Percentiles rank a stretch among this genome's conserved stretches.
These are phyloP conservation scores for Apodemia zela DNA, from an alignment of 2,888 invertebrate genomes.

Conservation along the genomic window DNA sequence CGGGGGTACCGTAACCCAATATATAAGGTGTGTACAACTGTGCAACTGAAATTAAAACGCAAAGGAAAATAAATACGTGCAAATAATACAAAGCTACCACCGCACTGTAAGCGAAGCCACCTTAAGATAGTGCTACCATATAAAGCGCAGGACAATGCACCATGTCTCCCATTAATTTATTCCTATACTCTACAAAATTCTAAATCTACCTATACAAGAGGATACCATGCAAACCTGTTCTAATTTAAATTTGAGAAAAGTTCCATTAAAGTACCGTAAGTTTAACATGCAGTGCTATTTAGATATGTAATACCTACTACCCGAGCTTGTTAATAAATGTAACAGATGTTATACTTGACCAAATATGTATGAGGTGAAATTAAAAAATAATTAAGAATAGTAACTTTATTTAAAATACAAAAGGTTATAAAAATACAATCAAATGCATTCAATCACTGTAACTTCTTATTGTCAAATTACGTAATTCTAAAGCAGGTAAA, in stretches of 20 bases:
- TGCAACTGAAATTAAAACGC: conserved; percentile 78
- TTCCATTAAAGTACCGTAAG: conserved; percentile 36
- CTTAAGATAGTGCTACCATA: conserved; percentile 53
- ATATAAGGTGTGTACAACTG: conserved; percentile 79
- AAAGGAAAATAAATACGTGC: conserved; percentile 77
- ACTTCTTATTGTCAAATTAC: conserved; percentile 58
- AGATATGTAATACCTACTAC: conserved; percentile 23
- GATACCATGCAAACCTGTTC: conserved; percentile 19
- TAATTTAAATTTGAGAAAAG: conserved; percentile 24
- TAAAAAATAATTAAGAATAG: conserved; percentile 68
- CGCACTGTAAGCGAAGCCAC: conserved; percentile 69
- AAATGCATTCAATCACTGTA: conserved; percentile 77
- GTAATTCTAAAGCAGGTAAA: conserved; percentile 50
- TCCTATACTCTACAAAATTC: conserved; percentile 43
- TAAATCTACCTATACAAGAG: conserved; percentile 31
- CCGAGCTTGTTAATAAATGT: conserved; percentile 21
- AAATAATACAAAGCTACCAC: conserved; percentile 61
- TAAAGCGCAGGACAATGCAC: conserved; percentile 75
- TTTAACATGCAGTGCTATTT: conserved; percentile 35
- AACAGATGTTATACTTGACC: conserved; percentile 20
- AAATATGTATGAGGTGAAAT: conserved; percentile 25
- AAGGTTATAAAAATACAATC: conserved; percentile 79
- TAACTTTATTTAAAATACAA: conserved; percentile 80
- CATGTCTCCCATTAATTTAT: conserved; percentile 79
- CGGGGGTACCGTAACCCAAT: conserved; percentile 73